Evolutionary conservation across 2,888 invertebrate species (phyloP).

Genomic region (Smittia aterrima): DNA sequence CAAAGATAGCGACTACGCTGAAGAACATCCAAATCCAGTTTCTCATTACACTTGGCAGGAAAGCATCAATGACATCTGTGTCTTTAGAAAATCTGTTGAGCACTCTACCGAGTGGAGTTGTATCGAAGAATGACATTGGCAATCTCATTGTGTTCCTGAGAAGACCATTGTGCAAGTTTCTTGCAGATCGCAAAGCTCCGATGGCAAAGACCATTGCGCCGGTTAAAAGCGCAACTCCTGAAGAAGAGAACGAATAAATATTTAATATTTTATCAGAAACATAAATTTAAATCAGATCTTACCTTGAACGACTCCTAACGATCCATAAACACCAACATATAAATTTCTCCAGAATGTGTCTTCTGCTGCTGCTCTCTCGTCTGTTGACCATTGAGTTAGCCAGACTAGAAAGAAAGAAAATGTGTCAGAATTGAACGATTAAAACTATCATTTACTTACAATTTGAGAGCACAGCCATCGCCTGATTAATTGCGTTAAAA

Average conservation of each 20-base stretch:
- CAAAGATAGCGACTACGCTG: slow-evolving; percentile 44
- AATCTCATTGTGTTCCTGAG: slow-evolving; percentile 56
- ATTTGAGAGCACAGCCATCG: slow-evolving; percentile 30
- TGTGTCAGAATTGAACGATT: not conserved
- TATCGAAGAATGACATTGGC: slow-evolving; percentile 61
- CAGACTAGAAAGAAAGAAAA: no score
- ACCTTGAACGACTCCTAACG: slow-evolving; percentile 50
- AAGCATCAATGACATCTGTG: slow-evolving; percentile 59
- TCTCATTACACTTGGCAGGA: slow-evolving; percentile 50
- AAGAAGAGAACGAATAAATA: not conserved
- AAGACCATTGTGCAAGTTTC: slow-evolving; percentile 53
- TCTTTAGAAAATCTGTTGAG: slow-evolving; percentile 63
- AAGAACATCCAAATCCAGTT: slow-evolving; percentile 31
- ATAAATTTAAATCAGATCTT: not conserved
- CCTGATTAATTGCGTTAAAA: slow-evolving; percentile 31
- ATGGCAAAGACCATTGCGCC: slow-evolving; percentile 57
- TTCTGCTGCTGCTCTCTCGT: slow-evolving; percentile 59
- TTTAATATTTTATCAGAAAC: not conserved
- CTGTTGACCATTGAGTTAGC: slow-evolving; percentile 81
- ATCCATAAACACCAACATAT: slow-evolving; percentile 52
- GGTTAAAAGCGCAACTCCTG: not conserved
- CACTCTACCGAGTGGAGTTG: slow-evolving; percentile 61
- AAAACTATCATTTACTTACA: slow-evolving; percentile 19
- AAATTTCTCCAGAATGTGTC: slow-evolving; percentile 52
- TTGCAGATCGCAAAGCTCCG: slow-evolving; percentile 56